A percentile compares a stretch with the other conserved stretches of the same genome.
Conservation (phyloP, 2,113 vertebrate genomes). For the Otolemur garnettii region DNA sequence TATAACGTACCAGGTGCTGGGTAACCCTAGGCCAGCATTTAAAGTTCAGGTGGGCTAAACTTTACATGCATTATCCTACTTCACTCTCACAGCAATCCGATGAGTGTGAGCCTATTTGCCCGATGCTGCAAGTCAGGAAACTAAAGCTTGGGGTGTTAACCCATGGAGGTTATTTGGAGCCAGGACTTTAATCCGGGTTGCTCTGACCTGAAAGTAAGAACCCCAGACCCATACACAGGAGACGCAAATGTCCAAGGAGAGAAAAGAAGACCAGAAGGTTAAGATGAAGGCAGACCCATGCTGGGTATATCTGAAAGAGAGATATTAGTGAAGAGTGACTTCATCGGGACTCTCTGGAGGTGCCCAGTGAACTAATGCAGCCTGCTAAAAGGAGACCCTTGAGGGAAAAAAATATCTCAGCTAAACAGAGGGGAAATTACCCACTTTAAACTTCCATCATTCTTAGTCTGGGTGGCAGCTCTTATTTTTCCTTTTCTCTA, state of each 20-base stretch:
- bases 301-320: neutral
- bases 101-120: neutral
- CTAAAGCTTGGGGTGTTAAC: neutral
- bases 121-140: neutral
- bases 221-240: fast-evolving
- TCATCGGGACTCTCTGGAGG: no score
- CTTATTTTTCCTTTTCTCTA: neutral
- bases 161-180: neutral
- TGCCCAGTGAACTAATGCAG: no score
- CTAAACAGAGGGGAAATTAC: neutral
- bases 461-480: neutral
- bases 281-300: neutral
- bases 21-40: neutral
- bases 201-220: neutral
- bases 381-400: neutral
- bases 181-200: neutral
- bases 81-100: neutral
- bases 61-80: neutral
- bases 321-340: neutral
- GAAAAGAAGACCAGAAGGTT: neutral
- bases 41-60: neutral
- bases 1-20: neutral
- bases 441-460: neutral
- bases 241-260: no score
- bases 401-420: neutral